These are phyloP conservation scores for Vespertilio murinus DNA, from an alignment of 2,797 vertebrate species.

Conservation along the genomic window DNA sequence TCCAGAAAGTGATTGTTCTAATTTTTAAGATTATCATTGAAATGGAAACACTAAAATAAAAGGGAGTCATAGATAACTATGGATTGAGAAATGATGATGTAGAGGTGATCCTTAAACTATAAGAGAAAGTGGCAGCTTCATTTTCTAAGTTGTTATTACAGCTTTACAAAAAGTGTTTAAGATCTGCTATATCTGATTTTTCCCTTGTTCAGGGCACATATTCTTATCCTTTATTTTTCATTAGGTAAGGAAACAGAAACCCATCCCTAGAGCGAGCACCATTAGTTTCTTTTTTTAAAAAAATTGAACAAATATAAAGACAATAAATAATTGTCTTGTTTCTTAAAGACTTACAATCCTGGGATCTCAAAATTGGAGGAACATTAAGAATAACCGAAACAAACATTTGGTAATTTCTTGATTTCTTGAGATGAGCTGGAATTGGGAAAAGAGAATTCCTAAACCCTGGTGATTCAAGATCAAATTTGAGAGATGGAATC, in stretches of 20 bases:
- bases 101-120: background rate
- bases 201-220: background rate
- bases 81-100: background rate
- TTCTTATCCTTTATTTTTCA: background rate
- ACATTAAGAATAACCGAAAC: constrained; percentile 27
- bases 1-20: constrained; percentile 2
- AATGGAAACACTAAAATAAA: constrained; percentile 28
- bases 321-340: constrained; percentile 14
- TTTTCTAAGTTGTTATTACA: background rate
- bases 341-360: constrained; percentile 35
- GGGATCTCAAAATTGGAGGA: constrained; percentile 34
- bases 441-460: constrained; percentile 28
- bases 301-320: background rate
- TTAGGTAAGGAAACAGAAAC: background rate
- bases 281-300: constrained; percentile 19
- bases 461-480: constrained; percentile 21
- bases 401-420: constrained; percentile 44
- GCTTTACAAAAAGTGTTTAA: background rate
- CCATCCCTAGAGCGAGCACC: background rate
- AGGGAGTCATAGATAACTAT: background rate
- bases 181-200: background rate
- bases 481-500: background rate
- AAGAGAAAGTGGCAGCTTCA: background rate
- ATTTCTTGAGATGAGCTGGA: constrained; percentile 31
- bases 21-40: constrained; percentile 1